Conservation (phyloP, 2,888 invertebrate genomes). For the Unio delphinus region DNA sequence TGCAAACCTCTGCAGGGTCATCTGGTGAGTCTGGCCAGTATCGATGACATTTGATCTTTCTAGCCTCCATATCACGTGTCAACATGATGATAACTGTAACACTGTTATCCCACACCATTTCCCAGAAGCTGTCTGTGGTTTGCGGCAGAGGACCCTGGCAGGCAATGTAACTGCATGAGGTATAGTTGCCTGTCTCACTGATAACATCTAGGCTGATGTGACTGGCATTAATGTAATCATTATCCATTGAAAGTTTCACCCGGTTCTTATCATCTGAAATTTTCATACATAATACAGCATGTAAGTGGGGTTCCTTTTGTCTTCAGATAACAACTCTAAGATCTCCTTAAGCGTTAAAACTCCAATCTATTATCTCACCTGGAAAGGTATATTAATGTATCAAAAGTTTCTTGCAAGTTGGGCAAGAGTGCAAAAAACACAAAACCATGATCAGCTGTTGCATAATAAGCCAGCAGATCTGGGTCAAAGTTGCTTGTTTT, state of each 20-base stretch:
- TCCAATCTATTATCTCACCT: too few relatives aligned
- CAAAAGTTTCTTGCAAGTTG: too few relatives aligned
- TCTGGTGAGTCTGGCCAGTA: conserved; percentile 84
- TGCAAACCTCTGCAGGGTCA: conserved; percentile 38
- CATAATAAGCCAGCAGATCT: too few relatives aligned
- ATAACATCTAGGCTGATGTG: conserved; percentile 49
- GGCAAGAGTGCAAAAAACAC: too few relatives aligned
- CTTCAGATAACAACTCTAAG: too few relatives aligned
- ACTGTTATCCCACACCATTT: conserved; percentile 97
- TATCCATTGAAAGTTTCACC: conserved; percentile 47
- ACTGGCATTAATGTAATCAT: conserved; percentile 69
- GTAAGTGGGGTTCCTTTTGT: too few relatives aligned
- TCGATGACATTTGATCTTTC: conserved; percentile 95
- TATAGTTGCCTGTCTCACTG: conserved; percentile 15
- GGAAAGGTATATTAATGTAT: too few relatives aligned
- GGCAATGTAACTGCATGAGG: conserved; percentile 57
- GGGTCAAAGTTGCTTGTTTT: too few relatives aligned
- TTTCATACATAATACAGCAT: too few relatives aligned
- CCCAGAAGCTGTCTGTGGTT: conserved; percentile 95
- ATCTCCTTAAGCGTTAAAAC: too few relatives aligned
- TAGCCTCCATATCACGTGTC: conserved; percentile 88
- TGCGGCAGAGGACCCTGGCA: conserved; percentile 86
- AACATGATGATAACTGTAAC: conserved; percentile 90
- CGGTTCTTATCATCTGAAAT: conserved; percentile 65
- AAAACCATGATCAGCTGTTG: too few relatives aligned